A percentile compares a stretch with the other conserved stretches of the same genome.
Conservation (phyloP, 2,113 vertebrate species). For the Acanthochromis polyacanthus region DNA sequence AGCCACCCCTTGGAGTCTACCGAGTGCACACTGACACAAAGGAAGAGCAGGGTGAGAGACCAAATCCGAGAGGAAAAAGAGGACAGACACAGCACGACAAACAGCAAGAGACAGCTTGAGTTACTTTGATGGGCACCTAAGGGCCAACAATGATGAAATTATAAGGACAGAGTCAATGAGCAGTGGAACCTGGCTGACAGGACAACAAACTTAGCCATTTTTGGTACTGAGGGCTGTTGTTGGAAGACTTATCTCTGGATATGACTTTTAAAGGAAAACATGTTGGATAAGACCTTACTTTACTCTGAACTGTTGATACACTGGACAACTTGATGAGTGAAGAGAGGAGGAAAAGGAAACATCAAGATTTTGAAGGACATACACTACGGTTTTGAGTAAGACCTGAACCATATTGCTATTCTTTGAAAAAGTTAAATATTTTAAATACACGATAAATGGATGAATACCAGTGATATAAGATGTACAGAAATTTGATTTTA, state of each 20-base stretch:
- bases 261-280: constrained; percentile 30
- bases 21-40: constrained; percentile 42
- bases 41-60: constrained; percentile 59
- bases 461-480: not conserved
- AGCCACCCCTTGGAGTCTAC: constrained; percentile 63
- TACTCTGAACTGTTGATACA: constrained; percentile 40
- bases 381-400: constrained; percentile 44
- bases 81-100: constrained; percentile 45
- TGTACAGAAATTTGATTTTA: not conserved
- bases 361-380: constrained; percentile 43
- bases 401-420: constrained; percentile 29
- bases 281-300: constrained; percentile 13
- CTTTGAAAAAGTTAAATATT: constrained; percentile 6
- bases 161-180: constrained; percentile 18
- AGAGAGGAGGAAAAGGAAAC: constrained; percentile 14
- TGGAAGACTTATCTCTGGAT: constrained; percentile 47
- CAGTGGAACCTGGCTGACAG: constrained; percentile 58
- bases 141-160: constrained; percentile 30
- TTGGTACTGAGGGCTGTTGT: constrained; percentile 35
- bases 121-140: constrained; percentile 30
- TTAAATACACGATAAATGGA: not conserved
- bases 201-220: constrained; percentile 58
- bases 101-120: constrained; percentile 32
- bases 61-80: constrained; percentile 42
- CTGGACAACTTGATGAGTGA: constrained; percentile 43